Percentiles rank a stretch among this genome's conserved stretches.
phyloP scores from a whole-genome alignment of 2,113 vertebrate species.

The Ellobius talpinus region DNA sequence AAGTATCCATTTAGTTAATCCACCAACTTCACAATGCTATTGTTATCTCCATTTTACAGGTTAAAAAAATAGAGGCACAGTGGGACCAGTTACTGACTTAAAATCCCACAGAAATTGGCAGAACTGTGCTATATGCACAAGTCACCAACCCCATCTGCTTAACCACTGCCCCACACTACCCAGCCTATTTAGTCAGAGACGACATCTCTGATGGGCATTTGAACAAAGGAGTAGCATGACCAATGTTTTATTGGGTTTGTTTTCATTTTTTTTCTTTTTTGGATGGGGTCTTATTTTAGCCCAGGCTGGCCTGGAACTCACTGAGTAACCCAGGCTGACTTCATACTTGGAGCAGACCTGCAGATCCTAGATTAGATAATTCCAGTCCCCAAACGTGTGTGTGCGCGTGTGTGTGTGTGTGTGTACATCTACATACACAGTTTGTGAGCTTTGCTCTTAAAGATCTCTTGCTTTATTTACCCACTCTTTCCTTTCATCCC shows the following conservation, averaged over 20 bases:
- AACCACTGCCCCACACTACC: not conserved
- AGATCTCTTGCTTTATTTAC: not conserved
- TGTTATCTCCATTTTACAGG: not conserved
- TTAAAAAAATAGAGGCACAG: not conserved
- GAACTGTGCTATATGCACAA: not conserved
- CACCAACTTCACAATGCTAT: not conserved
- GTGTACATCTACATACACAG: too few species aligned
- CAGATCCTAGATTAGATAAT: not conserved
- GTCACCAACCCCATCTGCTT: not conserved
- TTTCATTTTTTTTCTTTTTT: not conserved
- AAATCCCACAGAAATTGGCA: not conserved
- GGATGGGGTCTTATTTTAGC: not conserved
- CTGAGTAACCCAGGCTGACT: not conserved
- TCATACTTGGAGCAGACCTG: not conserved
- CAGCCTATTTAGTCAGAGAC: not conserved
- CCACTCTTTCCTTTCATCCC: not conserved
- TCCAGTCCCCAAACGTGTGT: not conserved
- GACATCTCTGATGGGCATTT: not conserved
- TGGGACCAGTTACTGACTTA: not conserved
- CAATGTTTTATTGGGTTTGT: not conserved
- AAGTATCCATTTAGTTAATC: not conserved
- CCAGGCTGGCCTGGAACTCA: not conserved
- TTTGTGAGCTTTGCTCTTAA: slow-evolving; percentile 23
- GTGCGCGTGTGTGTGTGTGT: not conserved
- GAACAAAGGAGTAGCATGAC: not conserved